Conservation (phyloP, 2,888 invertebrate genomes). For the Tetanocera ferruginea region DNA sequence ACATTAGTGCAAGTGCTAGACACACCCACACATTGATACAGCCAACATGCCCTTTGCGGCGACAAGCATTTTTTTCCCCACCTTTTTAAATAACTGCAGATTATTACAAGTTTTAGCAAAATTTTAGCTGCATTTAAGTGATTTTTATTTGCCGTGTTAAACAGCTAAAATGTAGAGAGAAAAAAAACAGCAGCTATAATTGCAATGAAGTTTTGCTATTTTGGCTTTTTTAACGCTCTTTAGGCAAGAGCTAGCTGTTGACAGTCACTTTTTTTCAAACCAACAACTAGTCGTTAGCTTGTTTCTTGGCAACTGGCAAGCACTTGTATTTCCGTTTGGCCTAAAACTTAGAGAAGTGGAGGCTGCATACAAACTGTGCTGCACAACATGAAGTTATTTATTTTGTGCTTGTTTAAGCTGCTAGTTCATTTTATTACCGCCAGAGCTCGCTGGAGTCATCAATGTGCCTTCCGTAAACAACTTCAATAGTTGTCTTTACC, state of each 20-base stretch:
- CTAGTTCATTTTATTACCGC: not conserved
- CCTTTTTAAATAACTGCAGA: not conserved
- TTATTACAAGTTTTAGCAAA: not conserved
- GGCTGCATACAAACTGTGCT: not conserved
- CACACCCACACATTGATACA: not conserved
- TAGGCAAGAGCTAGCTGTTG: not conserved
- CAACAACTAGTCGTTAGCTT: not conserved
- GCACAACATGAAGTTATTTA: not conserved
- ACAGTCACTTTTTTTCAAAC: not conserved
- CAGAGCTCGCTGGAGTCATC: not conserved
- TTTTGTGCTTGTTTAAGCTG: not conserved
- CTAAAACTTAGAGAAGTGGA: constrained; percentile 8
- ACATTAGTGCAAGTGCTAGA: constrained; percentile 15
- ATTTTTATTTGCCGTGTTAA: not conserved
- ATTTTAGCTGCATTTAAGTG: not conserved
- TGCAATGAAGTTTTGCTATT: not conserved
- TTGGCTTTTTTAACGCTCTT: not conserved
- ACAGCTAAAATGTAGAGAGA: not conserved
- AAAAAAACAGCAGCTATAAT: not conserved
- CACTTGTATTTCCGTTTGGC: constrained; percentile 9
- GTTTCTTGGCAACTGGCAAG: not conserved
- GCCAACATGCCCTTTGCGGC: not conserved
- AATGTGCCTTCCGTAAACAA: not conserved
- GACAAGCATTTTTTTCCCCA: not conserved
- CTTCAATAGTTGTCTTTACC: not conserved